A percentile compares a stretch with the other conserved stretches of the same genome.
Conservation (phyloP, 2,888 invertebrate species). For the Agrochola lota region DNA sequence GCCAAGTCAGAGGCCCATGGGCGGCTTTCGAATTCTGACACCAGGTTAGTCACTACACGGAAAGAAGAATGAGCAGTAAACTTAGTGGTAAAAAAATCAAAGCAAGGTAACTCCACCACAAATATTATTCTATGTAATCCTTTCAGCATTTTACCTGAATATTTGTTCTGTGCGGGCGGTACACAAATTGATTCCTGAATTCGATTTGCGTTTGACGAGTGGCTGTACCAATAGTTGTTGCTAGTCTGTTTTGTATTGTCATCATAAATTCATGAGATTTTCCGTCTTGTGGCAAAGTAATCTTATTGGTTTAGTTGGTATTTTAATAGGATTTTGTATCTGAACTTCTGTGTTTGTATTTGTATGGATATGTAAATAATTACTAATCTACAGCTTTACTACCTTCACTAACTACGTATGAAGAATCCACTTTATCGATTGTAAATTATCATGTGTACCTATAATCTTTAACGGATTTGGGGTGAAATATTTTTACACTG, state of each 20-base stretch:
- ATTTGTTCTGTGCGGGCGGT: conserved; percentile 79
- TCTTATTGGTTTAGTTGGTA: conserved; percentile 25
- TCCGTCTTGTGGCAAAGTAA: conserved; percentile 37
- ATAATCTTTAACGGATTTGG: too few species aligned
- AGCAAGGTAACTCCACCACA: neutral
- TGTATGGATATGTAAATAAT: too few species aligned
- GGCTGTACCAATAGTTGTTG: conserved; percentile 54
- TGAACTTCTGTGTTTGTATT: too few species aligned
- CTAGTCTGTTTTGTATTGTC: conserved; percentile 34
- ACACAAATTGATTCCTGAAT: conserved; percentile 83
- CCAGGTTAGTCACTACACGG: too few species aligned
- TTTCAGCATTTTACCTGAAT: conserved; percentile 81
- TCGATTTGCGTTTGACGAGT: conserved; percentile 78
- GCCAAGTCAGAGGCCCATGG: too few species aligned
- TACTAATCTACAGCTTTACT: too few species aligned
- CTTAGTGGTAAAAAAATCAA: neutral
- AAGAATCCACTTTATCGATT: too few species aligned
- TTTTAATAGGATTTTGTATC: conserved; percentile 37
- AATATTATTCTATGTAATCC: conserved; percentile 72
- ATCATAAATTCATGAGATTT: conserved; percentile 50
- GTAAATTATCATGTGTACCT: too few species aligned
- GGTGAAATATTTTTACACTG: too few species aligned
- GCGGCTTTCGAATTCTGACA: too few species aligned
- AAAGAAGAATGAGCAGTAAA: neutral
- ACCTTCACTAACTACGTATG: too few species aligned